A percentile compares a stretch with the other conserved stretches of the same genome.
These are phyloP conservation scores for Anthoscopus minutus DNA, from an alignment of 2,113 vertebrate species.

Conservation along the genomic window DNA sequence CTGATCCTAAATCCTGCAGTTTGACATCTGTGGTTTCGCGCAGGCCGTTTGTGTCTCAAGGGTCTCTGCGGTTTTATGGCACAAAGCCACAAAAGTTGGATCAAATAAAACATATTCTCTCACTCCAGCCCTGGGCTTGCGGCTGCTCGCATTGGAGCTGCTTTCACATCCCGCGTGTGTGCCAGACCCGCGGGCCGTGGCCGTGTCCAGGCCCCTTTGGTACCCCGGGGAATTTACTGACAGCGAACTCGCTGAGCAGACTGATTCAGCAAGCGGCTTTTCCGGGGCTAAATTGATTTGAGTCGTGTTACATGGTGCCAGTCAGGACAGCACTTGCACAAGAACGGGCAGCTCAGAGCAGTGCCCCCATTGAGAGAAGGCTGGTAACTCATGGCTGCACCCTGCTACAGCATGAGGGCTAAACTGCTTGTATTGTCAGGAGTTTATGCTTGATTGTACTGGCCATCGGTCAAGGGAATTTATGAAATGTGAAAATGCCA, in stretches of 20 bases:
- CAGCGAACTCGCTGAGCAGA: rapidly evolving
- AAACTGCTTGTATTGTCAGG: rapidly evolving
- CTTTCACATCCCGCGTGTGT: rapidly evolving
- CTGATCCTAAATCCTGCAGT: rapidly evolving
- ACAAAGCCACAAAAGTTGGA: rapidly evolving
- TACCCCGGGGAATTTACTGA: rapidly evolving
- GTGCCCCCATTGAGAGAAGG: rapidly evolving
- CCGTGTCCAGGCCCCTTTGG: rapidly evolving
- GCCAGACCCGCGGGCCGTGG: rapidly evolving
- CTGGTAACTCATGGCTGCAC: rapidly evolving
- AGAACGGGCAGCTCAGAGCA: rapidly evolving
- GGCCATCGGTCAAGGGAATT: background rate
- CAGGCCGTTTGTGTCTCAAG: rapidly evolving
- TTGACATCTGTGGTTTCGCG: rapidly evolving
- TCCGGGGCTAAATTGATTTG: rapidly evolving
- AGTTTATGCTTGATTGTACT: rapidly evolving
- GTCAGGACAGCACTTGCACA: background rate
- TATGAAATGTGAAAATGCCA: background rate
- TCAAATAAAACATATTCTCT: rapidly evolving
- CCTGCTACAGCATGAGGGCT: no score
- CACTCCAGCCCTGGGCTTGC: rapidly evolving
- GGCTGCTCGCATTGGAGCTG: rapidly evolving
- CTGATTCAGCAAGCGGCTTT: rapidly evolving
- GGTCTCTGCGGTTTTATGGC: rapidly evolving
- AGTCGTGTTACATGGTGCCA: rapidly evolving